phyloP scores from a whole-genome alignment of 2,113 vertebrate species.

The Nesoenas mayeri region DNA sequence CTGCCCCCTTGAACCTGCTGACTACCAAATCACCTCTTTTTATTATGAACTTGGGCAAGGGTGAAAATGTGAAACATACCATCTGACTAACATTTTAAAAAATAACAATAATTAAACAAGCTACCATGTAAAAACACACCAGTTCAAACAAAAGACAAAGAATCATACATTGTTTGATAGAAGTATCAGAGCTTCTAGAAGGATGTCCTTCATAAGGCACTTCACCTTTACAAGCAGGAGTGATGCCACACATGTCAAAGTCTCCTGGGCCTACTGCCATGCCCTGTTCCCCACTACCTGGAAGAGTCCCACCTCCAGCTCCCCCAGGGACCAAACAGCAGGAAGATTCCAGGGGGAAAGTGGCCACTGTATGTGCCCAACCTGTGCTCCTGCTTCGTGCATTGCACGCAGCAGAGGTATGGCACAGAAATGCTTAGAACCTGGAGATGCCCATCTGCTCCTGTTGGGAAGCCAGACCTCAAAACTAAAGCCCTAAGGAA shows the following conservation, averaged over 20 bases:
- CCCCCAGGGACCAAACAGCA: not conserved
- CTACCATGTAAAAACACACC: not conserved
- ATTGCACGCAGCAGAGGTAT: not conserved
- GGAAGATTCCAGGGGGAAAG: not conserved
- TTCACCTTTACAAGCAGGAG: not conserved
- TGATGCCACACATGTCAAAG: not conserved
- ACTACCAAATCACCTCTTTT: not conserved
- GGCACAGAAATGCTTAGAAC: not conserved
- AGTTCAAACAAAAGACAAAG: not conserved
- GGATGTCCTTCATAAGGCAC: not conserved
- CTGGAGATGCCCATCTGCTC: not conserved
- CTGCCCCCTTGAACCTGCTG: not conserved
- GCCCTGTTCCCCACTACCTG: not conserved
- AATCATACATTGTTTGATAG: not conserved
- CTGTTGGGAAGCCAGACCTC: not conserved
- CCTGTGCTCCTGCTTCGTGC: not conserved
- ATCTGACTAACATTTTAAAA: not conserved
- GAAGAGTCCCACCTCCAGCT: not conserved
- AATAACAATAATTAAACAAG: not conserved
- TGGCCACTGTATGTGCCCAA: not conserved
- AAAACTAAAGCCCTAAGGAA: not conserved
- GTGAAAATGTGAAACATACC: not conserved
- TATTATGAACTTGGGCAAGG: not conserved
- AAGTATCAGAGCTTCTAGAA: not conserved
- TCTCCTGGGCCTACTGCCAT: not conserved